Evolutionary conservation across 2,888 invertebrate species (phyloP), one percentile per base, ranked within the genome.

Genomic region (Caenorhabditis doughertyi): DNA sequence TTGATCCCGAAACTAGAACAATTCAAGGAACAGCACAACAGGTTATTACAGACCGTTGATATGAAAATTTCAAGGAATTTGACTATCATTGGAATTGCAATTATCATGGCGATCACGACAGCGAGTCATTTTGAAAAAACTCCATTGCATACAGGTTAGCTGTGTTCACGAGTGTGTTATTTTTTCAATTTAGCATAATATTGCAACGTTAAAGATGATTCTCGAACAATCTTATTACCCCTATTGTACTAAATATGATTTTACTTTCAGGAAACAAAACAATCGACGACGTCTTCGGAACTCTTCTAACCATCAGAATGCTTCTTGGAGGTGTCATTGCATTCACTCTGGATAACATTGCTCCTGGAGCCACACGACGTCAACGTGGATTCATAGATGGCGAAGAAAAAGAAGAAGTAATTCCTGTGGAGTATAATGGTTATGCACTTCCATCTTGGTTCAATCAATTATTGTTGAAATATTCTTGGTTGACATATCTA

Each of bases 281-380:
- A 4, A 25, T 89, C 23, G 89, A 91, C 53, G 81, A 87, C 29
- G 82, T 88, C 9, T 71, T 91, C 39, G 88, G 87, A 62, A 89
- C 89, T 60, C 83, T 90, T 55, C 73, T 91, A 16, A 83, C 81
- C 25, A 90, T 90, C 47, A 67, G 87, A 71, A 90, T 91, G 90
- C 85, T 93, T 79, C 92, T 93, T 9, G 93, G 93, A 7, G 93
- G 93, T 0, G 67, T 92, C 1, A 70, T 92, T 7, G 93, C 92
- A 0, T 93, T 93, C 79, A 67, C 92, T 25, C 87, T 93, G 35
- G 93, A 93, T 83, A 81, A 81, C 21, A 65, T 81, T 0, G 72
- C 81, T 8, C 65, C 65, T 16, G 81, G 81, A 23, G 81, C 81
- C 0, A 76, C 74, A 9, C 23, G 81, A 35, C 39, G 56, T 29